phyloP scores from a whole-genome alignment of 2,797 vertebrate genomes.

The Lepilemur septentrionalis region DNA sequence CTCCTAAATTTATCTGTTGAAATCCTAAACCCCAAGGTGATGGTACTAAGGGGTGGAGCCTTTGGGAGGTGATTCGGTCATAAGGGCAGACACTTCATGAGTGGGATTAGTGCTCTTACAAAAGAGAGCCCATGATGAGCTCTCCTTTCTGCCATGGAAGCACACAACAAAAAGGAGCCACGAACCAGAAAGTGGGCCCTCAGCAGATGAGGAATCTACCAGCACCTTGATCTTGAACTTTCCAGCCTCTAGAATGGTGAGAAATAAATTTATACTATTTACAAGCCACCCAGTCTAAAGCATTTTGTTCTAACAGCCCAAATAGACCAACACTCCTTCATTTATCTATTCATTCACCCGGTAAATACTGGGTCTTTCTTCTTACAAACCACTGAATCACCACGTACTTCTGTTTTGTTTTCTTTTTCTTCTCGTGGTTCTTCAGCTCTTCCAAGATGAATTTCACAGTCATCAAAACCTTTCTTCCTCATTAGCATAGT shows the following conservation, averaged over 20 bases:
- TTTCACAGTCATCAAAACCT: not conserved
- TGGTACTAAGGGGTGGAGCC: not conserved
- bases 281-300: not conserved
- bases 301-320: not conserved
- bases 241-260: not conserved
- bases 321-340: not conserved
- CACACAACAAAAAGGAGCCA: not conserved
- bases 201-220: not conserved
- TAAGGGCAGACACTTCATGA: not conserved
- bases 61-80: too few relatives aligned
- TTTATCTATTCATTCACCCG: not conserved
- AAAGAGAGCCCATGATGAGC: not conserved
- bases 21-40: not conserved
- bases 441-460: conserved; percentile 4
- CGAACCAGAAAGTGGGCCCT: not conserved
- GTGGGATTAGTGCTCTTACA: not conserved
- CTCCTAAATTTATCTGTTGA: not conserved
- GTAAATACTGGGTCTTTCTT: not conserved
- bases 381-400: not conserved
- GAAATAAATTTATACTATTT: not conserved
- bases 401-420: not conserved
- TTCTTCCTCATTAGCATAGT: too few relatives aligned
- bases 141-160: not conserved
- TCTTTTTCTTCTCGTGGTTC: not conserved
- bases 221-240: not conserved